These are phyloP conservation scores for Xenopus petersii DNA, from an alignment of 2,797 vertebrate species.

Conservation along the genomic window DNA sequence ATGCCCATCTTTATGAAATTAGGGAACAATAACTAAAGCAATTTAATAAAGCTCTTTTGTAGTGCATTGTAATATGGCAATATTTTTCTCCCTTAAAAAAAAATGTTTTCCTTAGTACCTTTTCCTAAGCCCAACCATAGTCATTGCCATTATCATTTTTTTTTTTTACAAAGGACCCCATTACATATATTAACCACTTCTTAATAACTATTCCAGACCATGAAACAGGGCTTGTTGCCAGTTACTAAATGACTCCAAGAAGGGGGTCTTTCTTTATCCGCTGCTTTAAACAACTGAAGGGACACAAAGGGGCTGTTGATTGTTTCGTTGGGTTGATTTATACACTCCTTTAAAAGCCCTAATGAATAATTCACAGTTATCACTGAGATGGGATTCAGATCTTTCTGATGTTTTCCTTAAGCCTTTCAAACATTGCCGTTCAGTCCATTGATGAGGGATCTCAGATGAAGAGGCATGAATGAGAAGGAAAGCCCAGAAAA, in stretches of 20 bases:
- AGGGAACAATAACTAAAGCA: too few species aligned
- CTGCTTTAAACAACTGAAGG: conserved; percentile 65
- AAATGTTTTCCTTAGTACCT: too few species aligned
- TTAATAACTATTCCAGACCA: conserved; percentile 74
- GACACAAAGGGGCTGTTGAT: conserved; percentile 67
- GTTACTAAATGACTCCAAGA: conserved; percentile 56
- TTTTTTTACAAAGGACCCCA: conserved; percentile 62
- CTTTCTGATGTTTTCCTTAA: conserved; percentile 72
- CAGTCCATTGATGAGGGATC: conserved; percentile 64
- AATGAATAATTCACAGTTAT: conserved; percentile 96
- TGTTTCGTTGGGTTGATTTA: conserved; percentile 79
- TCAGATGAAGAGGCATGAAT: conserved; percentile 65
- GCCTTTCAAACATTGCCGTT: conserved; percentile 74
- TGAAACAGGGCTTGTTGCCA: conserved; percentile 67
- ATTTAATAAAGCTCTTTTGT: too few species aligned
- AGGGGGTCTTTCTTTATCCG: conserved; percentile 64
- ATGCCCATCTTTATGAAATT: too few species aligned
- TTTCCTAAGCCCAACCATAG: too few species aligned
- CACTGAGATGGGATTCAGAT: conserved; percentile 67
- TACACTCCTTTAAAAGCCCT: conserved; percentile 76
- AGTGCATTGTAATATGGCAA: too few species aligned
- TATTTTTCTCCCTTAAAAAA: too few species aligned
- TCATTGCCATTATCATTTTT: too few species aligned
- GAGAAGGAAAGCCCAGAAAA: conserved; percentile 77
- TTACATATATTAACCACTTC: conserved; percentile 83